Base-by-base conservation (phyloP, 2,113 vertebrate species). In the Sceloporus undulatus region DNA sequence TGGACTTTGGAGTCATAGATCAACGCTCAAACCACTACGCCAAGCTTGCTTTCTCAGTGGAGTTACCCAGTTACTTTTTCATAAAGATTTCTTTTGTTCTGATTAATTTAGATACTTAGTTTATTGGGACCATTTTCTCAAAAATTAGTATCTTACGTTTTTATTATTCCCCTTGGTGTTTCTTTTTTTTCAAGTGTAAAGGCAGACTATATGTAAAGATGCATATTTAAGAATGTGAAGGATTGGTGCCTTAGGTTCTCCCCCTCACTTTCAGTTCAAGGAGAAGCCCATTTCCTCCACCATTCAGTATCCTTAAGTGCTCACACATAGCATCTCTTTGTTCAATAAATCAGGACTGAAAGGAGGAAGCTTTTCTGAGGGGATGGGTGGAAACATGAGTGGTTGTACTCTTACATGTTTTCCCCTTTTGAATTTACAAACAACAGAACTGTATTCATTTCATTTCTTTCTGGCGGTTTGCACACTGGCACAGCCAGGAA, bases 401-500 rank as follows among this genome's bases (percentile, higher is more conserved):
- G 27, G 89, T 88, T 87, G 91, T 95, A 82, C 1, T 90, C 62
- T 78, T 71, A 27, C 42, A 87, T 34, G 54, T 78, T 29, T 9
- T 87, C 70, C 65, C 40, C 54, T 81, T 77, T 1, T 48, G 85
- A 71, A 88, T 85, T 87, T 0, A 85, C 79, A 88, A 87, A 87
- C 88, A 95, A 92, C 8, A 76, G 87, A 84, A 77, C 48, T 76
- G 70, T 75, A 89, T 93, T 95, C 90, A 92, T 88, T 75, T 42
- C 74, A 1, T 11, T 34, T 59, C 42, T 79, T 91, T 56, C 77
- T 52, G 1, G 40, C 48, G 70, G 83, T 92, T 92, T 91, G 54
- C n/a, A 91, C 84, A 88, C 88, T 94, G 91, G 85, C 65, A 92
- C 85, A 83, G 77, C 82, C 87, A 91, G 83, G 70, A 87, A 82